These are phyloP conservation scores for Microcebus ravelobensis DNA, from an alignment of 2,113 vertebrate species.

Conservation along the genomic window DNA sequence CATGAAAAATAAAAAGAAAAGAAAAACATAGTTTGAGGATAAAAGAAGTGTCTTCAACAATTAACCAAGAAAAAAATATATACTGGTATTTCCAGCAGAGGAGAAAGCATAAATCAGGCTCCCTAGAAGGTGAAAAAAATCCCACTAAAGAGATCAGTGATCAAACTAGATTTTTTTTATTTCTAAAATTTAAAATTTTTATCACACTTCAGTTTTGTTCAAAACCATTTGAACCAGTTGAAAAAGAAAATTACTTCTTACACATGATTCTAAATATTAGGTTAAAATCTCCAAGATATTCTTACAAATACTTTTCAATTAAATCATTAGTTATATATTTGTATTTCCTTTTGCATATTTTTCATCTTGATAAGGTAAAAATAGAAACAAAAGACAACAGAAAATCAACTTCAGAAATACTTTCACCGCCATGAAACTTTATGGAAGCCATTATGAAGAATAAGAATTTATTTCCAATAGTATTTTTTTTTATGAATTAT, in stretches of 20 bases:
- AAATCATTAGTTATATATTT: conserved; percentile 18
- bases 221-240: background rate
- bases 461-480: background rate
- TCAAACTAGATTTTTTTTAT: conserved; percentile 31
- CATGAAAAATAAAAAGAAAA: conserved; percentile 10
- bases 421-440: background rate
- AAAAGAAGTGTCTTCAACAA: background rate
- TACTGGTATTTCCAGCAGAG: background rate
- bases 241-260: conserved; percentile 10
- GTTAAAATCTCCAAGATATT: conserved; percentile 1
- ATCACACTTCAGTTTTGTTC: conserved; percentile 21
- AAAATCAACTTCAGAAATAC: conserved; percentile 20
- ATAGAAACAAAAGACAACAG: background rate
- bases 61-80: background rate
- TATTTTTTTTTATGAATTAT: background rate
- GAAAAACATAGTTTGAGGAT: conserved; percentile 7
- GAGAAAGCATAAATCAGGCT: background rate
- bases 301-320: conserved; percentile 16
- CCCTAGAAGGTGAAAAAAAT: background rate
- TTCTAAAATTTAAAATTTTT: background rate
- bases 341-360: background rate
- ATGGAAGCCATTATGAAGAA: background rate
- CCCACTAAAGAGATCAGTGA: background rate
- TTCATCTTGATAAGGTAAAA: background rate
- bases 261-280: background rate